phyloP scores from a whole-genome alignment of 2,797 vertebrate species.

The Microctenopoma stevenorrisi region DNA sequence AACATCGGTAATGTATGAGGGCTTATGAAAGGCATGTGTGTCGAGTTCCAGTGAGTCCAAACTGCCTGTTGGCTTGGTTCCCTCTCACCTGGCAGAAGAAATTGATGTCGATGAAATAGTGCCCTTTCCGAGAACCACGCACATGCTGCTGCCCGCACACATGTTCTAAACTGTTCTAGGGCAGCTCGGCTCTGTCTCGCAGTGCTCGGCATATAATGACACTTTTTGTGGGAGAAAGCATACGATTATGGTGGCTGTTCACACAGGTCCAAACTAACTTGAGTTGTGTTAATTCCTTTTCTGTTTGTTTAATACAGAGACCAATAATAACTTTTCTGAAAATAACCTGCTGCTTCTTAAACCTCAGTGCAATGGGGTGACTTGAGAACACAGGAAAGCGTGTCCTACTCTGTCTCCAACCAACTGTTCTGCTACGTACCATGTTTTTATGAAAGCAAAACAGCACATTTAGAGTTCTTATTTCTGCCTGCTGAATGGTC shows the following conservation, averaged over 20 bases:
- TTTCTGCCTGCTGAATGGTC: slow-evolving; percentile 22
- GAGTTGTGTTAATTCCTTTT: slow-evolving; percentile 7
- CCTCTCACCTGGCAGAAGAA: slow-evolving; percentile 23
- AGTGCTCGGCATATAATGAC: background rate
- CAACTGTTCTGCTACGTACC: slow-evolving; percentile 17
- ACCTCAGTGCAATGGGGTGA: slow-evolving; percentile 14
- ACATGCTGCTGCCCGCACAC: background rate
- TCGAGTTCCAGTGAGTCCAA: slow-evolving; percentile 11
- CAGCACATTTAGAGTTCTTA: slow-evolving; percentile 16
- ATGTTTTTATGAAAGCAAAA: slow-evolving; percentile 17
- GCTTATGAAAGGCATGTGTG: slow-evolving; percentile 1
- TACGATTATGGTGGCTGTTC: background rate
- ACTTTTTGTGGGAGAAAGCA: slow-evolving; percentile 13
- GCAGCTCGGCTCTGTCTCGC: background rate
- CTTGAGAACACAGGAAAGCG: slow-evolving; percentile 13
- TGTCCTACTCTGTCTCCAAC: slow-evolving; percentile 3
- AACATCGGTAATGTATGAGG: slow-evolving; percentile 6
- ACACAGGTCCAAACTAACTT: slow-evolving; percentile 6
- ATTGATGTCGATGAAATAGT: slow-evolving; percentile 18
- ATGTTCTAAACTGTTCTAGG: background rate
- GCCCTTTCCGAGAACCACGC: slow-evolving; percentile 5
- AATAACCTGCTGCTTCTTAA: slow-evolving; percentile 32
- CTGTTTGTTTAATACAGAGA: slow-evolving; percentile 32
- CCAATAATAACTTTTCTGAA: slow-evolving; percentile 27
- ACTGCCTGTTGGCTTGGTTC: slow-evolving; percentile 24